Evolutionary conservation across 2,113 vertebrate species (phyloP).

Genomic region (Mionectes macconnelli): DNA sequence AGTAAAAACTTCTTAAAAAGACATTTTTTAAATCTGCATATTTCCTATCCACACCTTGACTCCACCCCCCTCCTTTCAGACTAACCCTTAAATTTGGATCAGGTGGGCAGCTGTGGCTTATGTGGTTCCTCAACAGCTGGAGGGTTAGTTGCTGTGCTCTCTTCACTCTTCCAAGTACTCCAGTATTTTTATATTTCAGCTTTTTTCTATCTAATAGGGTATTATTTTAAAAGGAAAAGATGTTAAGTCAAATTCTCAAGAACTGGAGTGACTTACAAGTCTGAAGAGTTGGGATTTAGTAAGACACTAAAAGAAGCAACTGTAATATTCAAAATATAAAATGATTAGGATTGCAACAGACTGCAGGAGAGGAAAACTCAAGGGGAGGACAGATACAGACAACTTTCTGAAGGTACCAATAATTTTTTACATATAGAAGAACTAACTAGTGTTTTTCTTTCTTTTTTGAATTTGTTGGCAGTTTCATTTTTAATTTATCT

Average conservation of each 20-base stretch:
- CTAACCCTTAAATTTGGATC: not conserved
- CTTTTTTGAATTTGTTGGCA: not conserved
- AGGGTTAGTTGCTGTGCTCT: not conserved
- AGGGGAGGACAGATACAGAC: not conserved
- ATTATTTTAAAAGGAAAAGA: not conserved
- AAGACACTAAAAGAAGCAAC: not conserved
- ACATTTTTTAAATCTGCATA: rapidly evolving
- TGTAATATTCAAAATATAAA: not conserved
- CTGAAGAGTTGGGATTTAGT: not conserved
- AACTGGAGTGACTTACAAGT: not conserved
- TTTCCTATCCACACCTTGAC: not conserved
- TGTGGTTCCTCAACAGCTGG: rapidly evolving
- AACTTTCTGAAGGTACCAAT: not conserved
- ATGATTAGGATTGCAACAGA: not conserved
- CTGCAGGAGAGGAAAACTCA: not conserved
- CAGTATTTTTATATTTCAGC: not conserved
- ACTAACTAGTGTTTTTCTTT: no score
- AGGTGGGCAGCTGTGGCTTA: not conserved
- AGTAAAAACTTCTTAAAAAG: not conserved
- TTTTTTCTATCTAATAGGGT: not conserved
- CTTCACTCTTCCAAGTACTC: not conserved
- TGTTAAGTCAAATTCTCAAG: not conserved
- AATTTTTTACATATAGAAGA: not conserved
- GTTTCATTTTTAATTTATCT: not conserved
- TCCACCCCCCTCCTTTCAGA: not conserved